Percentiles rank a stretch among this genome's conserved stretches.
These are phyloP conservation scores for Drosophila kohkoa DNA, from an alignment of 1,140 invertebrate species.

Conservation along the genomic window DNA sequence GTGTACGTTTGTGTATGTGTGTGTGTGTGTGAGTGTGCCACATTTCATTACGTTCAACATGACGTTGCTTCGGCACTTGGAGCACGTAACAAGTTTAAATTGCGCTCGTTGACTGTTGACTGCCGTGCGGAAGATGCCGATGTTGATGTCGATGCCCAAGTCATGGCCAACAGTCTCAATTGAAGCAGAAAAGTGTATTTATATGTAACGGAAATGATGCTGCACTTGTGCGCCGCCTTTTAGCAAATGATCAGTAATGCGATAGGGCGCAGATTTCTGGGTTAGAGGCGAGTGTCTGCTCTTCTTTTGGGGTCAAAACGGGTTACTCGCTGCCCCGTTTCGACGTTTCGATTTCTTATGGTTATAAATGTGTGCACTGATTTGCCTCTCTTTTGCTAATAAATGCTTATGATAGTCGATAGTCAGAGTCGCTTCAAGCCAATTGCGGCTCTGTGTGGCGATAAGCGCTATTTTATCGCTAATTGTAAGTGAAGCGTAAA, in stretches of 20 bases:
- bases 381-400: conserved; percentile 63
- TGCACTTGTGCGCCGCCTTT: conserved; percentile 72
- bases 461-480: conserved; percentile 72
- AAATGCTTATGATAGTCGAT: conserved; percentile 66
- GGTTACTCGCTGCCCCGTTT: conserved; percentile 20
- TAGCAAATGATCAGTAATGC: conserved; percentile 53
- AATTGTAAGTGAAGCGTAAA: conserved; percentile 76
- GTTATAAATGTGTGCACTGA: conserved; percentile 55
- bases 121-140: conserved; percentile 76
- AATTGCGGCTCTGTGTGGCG: conserved; percentile 39
- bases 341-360: conserved; percentile 33
- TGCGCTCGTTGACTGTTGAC: conserved; percentile 83
- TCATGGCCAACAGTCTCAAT: conserved; percentile 72
- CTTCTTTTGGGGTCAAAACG: conserved; percentile 20
- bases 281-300: neutral
- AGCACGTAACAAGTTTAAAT: conserved; percentile 83
- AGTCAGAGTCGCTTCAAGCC: conserved; percentile 7
- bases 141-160: conserved; percentile 56
- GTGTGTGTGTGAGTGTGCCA: conserved; percentile 45
- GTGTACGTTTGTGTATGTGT: conserved; percentile 10
- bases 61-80: conserved; percentile 61
- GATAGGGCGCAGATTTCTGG: conserved; percentile 28
- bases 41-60: conserved; percentile 79
- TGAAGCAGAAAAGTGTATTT: conserved; percentile 82
- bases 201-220: conserved; percentile 83